These are phyloP conservation scores for Drosophila setifemur DNA, from an alignment of 1,140 invertebrate genomes.

Conservation along the genomic window DNA sequence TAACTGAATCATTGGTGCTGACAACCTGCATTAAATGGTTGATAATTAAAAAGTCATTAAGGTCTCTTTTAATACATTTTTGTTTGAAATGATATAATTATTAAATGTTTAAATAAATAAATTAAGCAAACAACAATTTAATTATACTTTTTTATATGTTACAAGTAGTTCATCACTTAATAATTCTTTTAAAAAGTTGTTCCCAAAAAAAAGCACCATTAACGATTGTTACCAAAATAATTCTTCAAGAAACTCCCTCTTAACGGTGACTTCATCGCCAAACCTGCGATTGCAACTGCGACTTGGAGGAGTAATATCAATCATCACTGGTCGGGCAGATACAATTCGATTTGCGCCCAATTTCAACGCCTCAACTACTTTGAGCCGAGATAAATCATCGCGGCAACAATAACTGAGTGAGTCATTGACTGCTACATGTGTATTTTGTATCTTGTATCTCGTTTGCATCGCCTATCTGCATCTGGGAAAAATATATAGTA, in stretches of 20 bases:
- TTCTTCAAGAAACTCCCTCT: too few relatives aligned
- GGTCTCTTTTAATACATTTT: not conserved
- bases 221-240: too few relatives aligned
- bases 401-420: slow-evolving; percentile 55
- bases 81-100: not conserved
- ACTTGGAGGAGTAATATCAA: slow-evolving; percentile 13
- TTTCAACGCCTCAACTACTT: slow-evolving; percentile 77
- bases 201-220: too few relatives aligned
- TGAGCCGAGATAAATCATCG: slow-evolving; percentile 58
- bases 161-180: too few relatives aligned
- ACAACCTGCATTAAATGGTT: too few relatives aligned
- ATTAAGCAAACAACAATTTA: too few relatives aligned
- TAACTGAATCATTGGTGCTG: too few relatives aligned
- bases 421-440: slow-evolving; percentile 72
- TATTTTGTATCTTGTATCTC: slow-evolving; percentile 59
- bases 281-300: slow-evolving; percentile 1
- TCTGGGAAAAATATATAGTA: too few relatives aligned
- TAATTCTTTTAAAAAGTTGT: too few relatives aligned
- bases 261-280: not conserved
- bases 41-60: too few relatives aligned
- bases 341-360: slow-evolving; percentile 78
- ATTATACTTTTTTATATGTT: not conserved
- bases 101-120: not conserved
- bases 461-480: slow-evolving; percentile 39
- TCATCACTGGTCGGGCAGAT: slow-evolving; percentile 33